A percentile compares a stretch with the other conserved stretches of the same genome.
These are phyloP conservation scores for Channa striata DNA, from an alignment of 2,797 vertebrate species.

Conservation along the genomic window DNA sequence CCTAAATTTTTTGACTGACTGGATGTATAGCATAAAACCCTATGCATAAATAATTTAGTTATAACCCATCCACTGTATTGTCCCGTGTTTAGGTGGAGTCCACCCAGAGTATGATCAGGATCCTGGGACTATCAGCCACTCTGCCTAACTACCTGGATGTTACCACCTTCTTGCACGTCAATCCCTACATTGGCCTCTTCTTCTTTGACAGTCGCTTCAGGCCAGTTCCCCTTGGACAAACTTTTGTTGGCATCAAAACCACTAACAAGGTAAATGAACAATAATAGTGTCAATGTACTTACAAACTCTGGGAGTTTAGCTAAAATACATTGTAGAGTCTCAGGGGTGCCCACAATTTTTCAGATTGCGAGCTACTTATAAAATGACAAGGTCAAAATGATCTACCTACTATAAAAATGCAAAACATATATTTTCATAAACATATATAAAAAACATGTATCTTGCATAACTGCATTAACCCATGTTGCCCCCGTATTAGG, in stretches of 20 bases:
- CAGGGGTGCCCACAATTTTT: too few relatives aligned
- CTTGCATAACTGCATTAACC: too few relatives aligned
- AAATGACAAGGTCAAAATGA: too few relatives aligned
- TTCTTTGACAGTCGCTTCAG: conserved; percentile 97
- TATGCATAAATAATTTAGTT: not conserved
- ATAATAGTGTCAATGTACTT: not conserved
- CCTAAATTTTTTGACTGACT: not conserved
- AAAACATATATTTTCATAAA: too few relatives aligned
- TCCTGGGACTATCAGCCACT: conserved; percentile 97
- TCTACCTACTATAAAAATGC: too few relatives aligned
- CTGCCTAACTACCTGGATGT: conserved; percentile 98
- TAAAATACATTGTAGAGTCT: too few relatives aligned
- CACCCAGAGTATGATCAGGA: conserved; percentile 98
- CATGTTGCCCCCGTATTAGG: too few relatives aligned
- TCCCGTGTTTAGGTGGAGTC: conserved; percentile 91
- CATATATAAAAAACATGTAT: too few relatives aligned
- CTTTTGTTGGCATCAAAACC: conserved; percentile 94
- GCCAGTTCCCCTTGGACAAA: conserved; percentile 95
- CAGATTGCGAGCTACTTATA: too few relatives aligned
- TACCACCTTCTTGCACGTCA: conserved; percentile 94
- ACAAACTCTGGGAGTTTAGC: not conserved
- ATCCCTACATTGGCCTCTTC: conserved; percentile 96
- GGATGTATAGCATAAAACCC: not conserved
- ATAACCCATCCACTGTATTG: conserved; percentile 8
- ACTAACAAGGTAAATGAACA: conserved; percentile 89